Evolutionary conservation across 1,140 invertebrate species (phyloP), one percentile per base, ranked within the genome.

Genomic region (Conopomorpha cramerella): DNA sequence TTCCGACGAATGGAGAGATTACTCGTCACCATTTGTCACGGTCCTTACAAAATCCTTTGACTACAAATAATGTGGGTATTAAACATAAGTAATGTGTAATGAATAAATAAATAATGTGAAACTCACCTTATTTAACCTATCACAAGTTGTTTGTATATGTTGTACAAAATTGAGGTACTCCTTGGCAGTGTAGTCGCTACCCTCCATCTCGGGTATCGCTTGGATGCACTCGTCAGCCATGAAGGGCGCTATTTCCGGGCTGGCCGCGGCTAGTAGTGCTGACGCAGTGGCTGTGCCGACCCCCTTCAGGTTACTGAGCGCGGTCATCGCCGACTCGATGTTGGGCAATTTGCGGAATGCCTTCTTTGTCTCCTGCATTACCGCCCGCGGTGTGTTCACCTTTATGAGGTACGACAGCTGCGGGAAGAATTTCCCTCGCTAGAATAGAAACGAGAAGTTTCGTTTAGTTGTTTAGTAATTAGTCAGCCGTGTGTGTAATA

Each of bases 161-260:
- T 89, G 86, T 47, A 93, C 90, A 82, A 95, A 96, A 76, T 94
- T 93, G 62, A 95, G 85, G 84, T 96, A 96, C 81, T 96, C 93
- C 81, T 93, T 93, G 68, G 92, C 90, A 47, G 94, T 97, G 78
- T 96, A 97, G 71, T 96, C 93, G 52, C 95, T 93, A 49, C 91
- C 90, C 81, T 96, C 92, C 76, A 96, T 92, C 65, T 95, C 93
- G 30, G 94, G 95, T 60, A 96, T 93, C 31, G 92, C 92, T 82
- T 92, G 87, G 58, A 98, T 82, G 76, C 93, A 95, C 76, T 97
- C 95, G 68, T 97, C 95, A 10, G 95, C 93, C 95, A 98, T 97
- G 67, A 95, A 98, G 10, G 94, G 93, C 17, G 92, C 94, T 46
- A 85, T 86, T 40, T 96, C 91, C 2, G 94, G 94, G 41, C 87